Percentiles rank a stretch among this genome's conserved stretches.
Evolutionary conservation across 92 coral and sea anemone genomes (phyloP).

Genomic region (Hydrozoanthus gracilis): DNA sequence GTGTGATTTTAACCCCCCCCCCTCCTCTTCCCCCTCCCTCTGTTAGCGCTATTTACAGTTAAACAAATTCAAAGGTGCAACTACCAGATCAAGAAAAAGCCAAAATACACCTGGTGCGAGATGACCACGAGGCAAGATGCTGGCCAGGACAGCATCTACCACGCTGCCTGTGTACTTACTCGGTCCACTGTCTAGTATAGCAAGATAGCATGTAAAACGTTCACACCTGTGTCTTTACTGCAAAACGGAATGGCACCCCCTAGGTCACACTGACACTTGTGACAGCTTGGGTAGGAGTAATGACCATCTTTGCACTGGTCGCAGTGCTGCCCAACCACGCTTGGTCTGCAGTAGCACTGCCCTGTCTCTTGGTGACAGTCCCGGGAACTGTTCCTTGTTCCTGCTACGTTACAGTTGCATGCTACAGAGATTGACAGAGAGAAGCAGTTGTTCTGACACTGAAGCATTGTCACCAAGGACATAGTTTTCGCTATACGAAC

Average conservation of each 20-base stretch:
- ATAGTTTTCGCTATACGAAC: too few relatives aligned
- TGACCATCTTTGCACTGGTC: constrained; percentile 78
- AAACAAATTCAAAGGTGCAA: background rate
- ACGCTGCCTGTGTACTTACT: too few relatives aligned
- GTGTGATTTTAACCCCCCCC: too few relatives aligned
- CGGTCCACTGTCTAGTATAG: too few relatives aligned
- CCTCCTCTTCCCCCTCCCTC: background rate
- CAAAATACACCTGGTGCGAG: too few relatives aligned
- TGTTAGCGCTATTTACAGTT: background rate
- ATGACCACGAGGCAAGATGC: background rate
- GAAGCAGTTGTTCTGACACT: too few relatives aligned
- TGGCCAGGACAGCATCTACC: too few relatives aligned
- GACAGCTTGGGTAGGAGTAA: constrained; percentile 78
- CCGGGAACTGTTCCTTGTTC: constrained; percentile 65
- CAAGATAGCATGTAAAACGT: background rate
- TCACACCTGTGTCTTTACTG: constrained; percentile 74
- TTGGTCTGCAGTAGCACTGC: constrained; percentile 69
- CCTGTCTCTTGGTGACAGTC: constrained; percentile 81
- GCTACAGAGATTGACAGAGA: too few relatives aligned
- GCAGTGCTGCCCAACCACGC: constrained; percentile 72
- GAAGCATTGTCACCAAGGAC: too few relatives aligned
- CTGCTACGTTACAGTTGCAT: constrained; percentile 74
- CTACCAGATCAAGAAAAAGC: too few relatives aligned
- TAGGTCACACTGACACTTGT: constrained; percentile 82
- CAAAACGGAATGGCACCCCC: constrained; percentile 89